Evolutionary conservation across 2,797 vertebrate species (phyloP).

Genomic region (Falco naumanni): DNA sequence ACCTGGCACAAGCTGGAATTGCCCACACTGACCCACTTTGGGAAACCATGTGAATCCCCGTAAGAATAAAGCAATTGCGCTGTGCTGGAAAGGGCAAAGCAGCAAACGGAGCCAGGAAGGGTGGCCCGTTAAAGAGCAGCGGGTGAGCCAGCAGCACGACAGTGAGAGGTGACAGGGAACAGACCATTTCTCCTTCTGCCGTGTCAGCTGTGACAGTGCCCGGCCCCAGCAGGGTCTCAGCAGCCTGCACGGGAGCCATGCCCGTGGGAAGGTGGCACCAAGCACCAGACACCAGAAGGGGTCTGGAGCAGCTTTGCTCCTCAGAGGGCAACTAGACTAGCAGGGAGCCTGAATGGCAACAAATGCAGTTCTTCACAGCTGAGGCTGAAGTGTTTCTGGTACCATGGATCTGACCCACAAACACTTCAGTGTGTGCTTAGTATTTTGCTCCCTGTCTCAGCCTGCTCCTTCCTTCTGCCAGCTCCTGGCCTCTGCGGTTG

Average conservation of each 20-base stretch:
- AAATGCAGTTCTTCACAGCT: neutral
- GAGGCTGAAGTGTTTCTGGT: neutral
- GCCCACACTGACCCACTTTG: neutral
- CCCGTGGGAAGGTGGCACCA: neutral
- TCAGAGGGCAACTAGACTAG: accelerated
- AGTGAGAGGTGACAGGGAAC: neutral
- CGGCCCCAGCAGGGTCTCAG: accelerated
- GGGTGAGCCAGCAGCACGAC: neutral
- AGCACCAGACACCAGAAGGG: neutral
- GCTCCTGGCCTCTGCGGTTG: accelerated
- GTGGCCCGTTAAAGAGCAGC: accelerated
- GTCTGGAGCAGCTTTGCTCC: neutral
- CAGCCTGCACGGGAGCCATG: neutral
- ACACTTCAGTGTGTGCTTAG: neutral
- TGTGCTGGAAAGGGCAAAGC: neutral
- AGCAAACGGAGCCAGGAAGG: neutral
- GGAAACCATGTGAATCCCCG: neutral
- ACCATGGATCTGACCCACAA: neutral
- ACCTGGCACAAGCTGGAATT: neutral
- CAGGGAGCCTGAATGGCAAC: accelerated
- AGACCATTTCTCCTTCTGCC: neutral
- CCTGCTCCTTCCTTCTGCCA: neutral
- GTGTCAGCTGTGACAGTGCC: neutral
- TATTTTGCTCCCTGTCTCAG: neutral
- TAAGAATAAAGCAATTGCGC: neutral